Base-by-base conservation (phyloP, 2,797 vertebrate genomes). In the Menidia menidia region DNA sequence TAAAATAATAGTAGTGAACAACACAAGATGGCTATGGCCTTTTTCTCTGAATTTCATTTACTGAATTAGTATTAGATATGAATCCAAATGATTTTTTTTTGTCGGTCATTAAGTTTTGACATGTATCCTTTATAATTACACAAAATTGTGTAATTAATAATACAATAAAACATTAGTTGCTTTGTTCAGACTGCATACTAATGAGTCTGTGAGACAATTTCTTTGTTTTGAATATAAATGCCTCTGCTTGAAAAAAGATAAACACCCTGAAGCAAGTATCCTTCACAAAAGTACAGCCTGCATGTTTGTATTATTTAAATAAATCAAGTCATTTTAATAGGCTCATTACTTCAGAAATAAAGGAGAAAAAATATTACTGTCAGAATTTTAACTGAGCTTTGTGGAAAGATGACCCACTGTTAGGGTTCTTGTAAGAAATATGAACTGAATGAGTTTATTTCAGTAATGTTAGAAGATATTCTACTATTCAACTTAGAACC, bases 291-390 rank as follows among this genome's bases (percentile, higher is more conserved):
- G 73, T 7, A 4, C 65, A 39, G n/a, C 48, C 50, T 71, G 47
- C 62, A 60, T 57, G 62, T 45, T 30, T 52, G 8, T n/a, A 67
- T 61, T 73, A 78, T 80, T 71, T 73, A 65, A 77, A 78, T 81
- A 70, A 82, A 79, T 82, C 59, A 65, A 78, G 83, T 70, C n/a
- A 69, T 55, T 54, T 85, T 54, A 84, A 80, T 10, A 71, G n/a
- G 32, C 54, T 9, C 64, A 39, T 64, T 65, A 57, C 66, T 72
- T 60, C 53, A 64, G 68, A 67, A 62, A 60, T 73, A 76, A 51
- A 30, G 12, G 4, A 63, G 47, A 0, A 54, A 14, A 32, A 41
- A 72, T 64, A 53, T 18, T 25, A 61, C 45, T 64, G 68, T 78
- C 71, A 71, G 61, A 63, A 14, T 25, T 15, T 57, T 25, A 79